Evolutionary conservation across 2,888 invertebrate genomes (phyloP), one percentile per base, ranked within the genome.

Genomic region (Trachelus iudaicus): DNA sequence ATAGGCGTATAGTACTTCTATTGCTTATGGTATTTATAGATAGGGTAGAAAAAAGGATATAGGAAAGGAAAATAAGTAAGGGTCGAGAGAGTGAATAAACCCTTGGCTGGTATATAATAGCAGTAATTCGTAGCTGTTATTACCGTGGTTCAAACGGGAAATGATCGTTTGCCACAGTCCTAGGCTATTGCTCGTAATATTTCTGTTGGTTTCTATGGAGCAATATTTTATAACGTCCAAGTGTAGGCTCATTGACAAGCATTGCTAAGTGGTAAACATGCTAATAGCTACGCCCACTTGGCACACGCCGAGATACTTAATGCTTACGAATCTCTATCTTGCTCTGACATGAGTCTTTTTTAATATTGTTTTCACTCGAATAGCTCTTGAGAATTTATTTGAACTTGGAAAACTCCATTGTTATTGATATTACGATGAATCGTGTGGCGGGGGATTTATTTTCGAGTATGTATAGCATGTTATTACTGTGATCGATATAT

Each of bases 241-340:
- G 79, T 80, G 78, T 80, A 73, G 79, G 82, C 79, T 82, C 81
- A 84, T 84, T 81, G 78, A 81, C 75, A 73, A 82, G 79, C 80
- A 76, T 76, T 34, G 79, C 81, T 79, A 83, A 84, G 81, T 77
- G 79, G 81, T 76, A 75, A 81, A 79, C 73, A 81, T 82, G 81
- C 79, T 84, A 83, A 84, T 83, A 79, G 75, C 76, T 79, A 78
- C 79, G 78, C 82, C 83, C 79, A 82, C 83, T 82, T 79, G 34
- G 76, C 74, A 76, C 78, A 77, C 78, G 79, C 77, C 80, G 79
- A 1, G 31, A 56, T 56, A 56, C 23, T 56, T 56, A 56, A 56
- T 56, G 56, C 56, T 56, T 15, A 56, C 56, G 56, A 56, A 23
- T 56, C 56, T 56, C 23, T 56, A 23, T 56, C 23, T 56, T 56